These are phyloP conservation scores for Agrochola litura DNA, from an alignment of 2,888 invertebrate species.

Conservation along the genomic window DNA sequence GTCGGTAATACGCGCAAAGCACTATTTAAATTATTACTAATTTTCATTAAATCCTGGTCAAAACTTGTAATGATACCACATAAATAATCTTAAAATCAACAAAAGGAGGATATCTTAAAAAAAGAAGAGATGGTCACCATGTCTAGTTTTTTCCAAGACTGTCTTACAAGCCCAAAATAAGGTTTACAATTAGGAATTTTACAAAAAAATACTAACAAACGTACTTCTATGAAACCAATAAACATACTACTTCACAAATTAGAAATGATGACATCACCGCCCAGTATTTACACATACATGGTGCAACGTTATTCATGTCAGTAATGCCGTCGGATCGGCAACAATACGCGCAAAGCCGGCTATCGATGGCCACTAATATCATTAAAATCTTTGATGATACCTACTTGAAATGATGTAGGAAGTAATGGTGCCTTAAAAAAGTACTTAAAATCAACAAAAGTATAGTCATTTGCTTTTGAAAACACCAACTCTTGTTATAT, in stretches of 20 bases:
- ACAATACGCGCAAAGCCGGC: constrained; percentile 62
- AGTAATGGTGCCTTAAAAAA: not conserved
- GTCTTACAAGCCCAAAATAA: no score
- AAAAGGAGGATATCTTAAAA: no score
- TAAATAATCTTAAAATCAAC: no score
- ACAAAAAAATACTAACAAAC: no score
- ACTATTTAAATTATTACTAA: no score
- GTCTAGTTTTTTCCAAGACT: no score
- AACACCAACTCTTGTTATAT: not conserved
- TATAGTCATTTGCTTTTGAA: not conserved
- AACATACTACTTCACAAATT: not conserved
- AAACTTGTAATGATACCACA: no score
- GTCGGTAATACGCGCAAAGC: no score
- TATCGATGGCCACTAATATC: constrained; percentile 50
- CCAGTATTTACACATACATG: not conserved
- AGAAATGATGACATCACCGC: not conserved
- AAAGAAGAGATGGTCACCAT: no score
- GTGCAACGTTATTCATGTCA: constrained; percentile 17
- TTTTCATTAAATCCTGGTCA: no score
- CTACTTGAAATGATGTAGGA: not conserved
- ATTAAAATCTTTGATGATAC: not conserved
- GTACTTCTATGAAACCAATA: no score
- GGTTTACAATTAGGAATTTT: no score
- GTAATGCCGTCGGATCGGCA: constrained; percentile 33
- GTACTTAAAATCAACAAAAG: not conserved